Evolutionary conservation across 2,888 invertebrate genomes (phyloP).

Genomic region (Caradrina kadenii): DNA sequence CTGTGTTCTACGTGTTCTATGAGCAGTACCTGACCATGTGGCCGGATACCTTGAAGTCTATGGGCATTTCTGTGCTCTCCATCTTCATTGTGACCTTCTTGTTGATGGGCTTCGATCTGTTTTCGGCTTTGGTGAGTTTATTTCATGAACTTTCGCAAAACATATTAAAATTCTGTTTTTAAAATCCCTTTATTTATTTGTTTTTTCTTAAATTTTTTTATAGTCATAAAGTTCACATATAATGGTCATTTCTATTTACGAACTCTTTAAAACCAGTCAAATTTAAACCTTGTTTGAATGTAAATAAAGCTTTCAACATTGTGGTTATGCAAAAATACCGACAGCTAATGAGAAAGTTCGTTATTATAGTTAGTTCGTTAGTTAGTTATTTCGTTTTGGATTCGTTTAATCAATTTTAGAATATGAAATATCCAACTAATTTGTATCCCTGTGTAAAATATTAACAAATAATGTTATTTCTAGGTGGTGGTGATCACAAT

Average conservation of each 20-base stretch:
- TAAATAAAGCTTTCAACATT: too few species aligned
- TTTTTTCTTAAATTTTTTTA: too few species aligned
- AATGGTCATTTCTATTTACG: too few species aligned
- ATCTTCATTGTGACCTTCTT: conserved; percentile 98
- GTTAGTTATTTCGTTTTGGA: too few species aligned
- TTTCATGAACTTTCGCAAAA: background rate
- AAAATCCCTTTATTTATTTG: too few species aligned
- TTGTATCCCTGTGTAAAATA: background rate
- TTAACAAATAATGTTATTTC: conserved; percentile 23
- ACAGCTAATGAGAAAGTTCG: too few species aligned
- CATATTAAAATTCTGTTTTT: background rate
- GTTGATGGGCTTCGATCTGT: conserved; percentile 98
- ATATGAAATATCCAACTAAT: too few species aligned
- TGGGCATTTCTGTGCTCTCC: conserved; percentile 97
- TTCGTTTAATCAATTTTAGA: too few species aligned
- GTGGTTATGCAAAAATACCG: too few species aligned
- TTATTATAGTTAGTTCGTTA: too few species aligned
- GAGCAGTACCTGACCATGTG: conserved; percentile 99
- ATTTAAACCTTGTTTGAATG: background rate
- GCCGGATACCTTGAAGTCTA: conserved; percentile 96
- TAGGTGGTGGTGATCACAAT: conserved; percentile 97
- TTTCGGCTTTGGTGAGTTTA: conserved; percentile 93
- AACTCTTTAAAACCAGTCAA: too few species aligned
- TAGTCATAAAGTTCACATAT: background rate
- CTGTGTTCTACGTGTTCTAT: conserved; percentile 99